Base-by-base conservation (phyloP, 2,113 vertebrate species). In the Fulica atra region DNA sequence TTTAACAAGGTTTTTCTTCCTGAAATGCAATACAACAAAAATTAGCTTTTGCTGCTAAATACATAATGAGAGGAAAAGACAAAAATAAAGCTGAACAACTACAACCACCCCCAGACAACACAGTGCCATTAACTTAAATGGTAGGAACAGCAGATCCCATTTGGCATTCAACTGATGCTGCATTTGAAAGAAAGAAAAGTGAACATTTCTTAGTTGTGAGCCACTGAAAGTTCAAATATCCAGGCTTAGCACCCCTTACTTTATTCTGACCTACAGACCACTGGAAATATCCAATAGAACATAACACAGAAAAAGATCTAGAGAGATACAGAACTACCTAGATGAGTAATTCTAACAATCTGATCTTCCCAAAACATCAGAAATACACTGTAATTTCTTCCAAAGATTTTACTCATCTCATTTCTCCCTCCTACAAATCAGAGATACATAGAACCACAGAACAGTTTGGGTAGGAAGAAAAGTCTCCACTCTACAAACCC, bases 51-150 rank as follows among this genome's bases (percentile, higher is more conserved):
- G 64, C 70, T 71, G 83, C 42, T 86, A 70, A 94, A 81, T 7
- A 48, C 54, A 82, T 31, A 17, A 60, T 13, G 60, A 70, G 60
- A 51, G 81, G 25, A 25, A 60, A 91, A 68, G 65, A 28, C 56
- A 72, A 28, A 87, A 92, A 92, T 86, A 81, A 72, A 88, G 70
- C 59, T 82, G 54, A 80, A 65, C 17, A 76, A 64, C 59, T 57
- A 3, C 20, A 81, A 26, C 64, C 74, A 81, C 69, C 73, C 71
- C 23, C 93, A 89, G 12, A 66, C 11, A 63, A 20, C 40, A 40
- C 33, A 70, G 66, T 4, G 57, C 33, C 65, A 18, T 25, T 50
- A 59, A 85, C 48, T 50, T 25, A 6, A 54, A 9, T 16, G 50
- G 54, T 0, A 78, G 70, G 50, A 48, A 61, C 42, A 50, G 71